These are phyloP conservation scores for Helicoverpa armigera DNA, from an alignment of 1,140 invertebrate genomes.

Conservation along the genomic window DNA sequence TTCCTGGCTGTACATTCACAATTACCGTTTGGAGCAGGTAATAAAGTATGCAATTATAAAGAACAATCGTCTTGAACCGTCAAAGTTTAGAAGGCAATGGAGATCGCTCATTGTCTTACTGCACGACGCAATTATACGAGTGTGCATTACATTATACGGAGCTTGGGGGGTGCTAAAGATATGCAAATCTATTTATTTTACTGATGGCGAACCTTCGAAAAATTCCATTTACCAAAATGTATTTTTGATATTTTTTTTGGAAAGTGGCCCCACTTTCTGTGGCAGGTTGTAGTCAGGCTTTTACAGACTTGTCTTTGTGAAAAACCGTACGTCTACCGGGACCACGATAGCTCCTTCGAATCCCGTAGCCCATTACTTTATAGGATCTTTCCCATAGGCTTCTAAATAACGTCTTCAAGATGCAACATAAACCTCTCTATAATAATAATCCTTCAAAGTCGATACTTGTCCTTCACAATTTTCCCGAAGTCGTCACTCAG, in stretches of 20 bases:
- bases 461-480: no score
- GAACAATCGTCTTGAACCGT: slow-evolving; percentile 60
- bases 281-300: no score
- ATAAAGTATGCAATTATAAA: slow-evolving; percentile 48
- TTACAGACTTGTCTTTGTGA: no score
- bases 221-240: neutral
- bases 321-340: no score
- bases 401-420: no score
- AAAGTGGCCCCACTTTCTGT: no score
- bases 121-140: slow-evolving; percentile 26
- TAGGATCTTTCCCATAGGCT: no score
- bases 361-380: no score
- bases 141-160: slow-evolving; percentile 35
- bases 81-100: slow-evolving; percentile 49
- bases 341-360: no score
- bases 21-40: slow-evolving; percentile 42
- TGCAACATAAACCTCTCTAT: no score
- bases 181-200: slow-evolving; percentile 1
- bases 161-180: slow-evolving; percentile 11
- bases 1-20: slow-evolving; percentile 43
- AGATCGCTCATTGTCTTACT: slow-evolving; percentile 41
- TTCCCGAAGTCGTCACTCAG: no score
- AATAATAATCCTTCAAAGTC: no score
- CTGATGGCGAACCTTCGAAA: neutral
- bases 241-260: neutral